Percentiles rank a stretch among this genome's conserved stretches.
Conservation (phyloP, 2,888 invertebrate species). For the Epinotia ramella region DNA sequence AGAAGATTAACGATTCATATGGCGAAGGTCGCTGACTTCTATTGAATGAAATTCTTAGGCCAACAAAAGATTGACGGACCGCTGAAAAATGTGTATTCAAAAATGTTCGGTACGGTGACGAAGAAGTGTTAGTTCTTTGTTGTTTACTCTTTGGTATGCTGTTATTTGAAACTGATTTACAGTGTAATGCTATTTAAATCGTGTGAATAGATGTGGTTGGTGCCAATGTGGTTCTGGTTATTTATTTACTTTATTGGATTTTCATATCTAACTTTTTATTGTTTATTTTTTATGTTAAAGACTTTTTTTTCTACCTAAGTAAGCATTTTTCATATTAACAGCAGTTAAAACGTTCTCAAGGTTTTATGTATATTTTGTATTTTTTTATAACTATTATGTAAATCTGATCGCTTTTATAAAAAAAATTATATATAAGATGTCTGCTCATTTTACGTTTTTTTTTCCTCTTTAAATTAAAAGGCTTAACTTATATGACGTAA, state of each 20-base stretch:
- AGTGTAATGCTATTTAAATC: not conserved
- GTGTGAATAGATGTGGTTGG: not conserved
- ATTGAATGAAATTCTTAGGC: constrained; percentile 21
- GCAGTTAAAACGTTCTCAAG: too few relatives aligned
- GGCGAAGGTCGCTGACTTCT: constrained; percentile 44
- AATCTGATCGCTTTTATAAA: not conserved
- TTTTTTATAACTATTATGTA: not conserved
- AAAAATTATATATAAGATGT: not conserved
- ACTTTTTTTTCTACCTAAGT: too few relatives aligned
- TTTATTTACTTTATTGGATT: not conserved
- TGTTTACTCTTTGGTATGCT: constrained; percentile 2
- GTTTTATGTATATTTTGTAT: too few relatives aligned
- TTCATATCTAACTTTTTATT: too few relatives aligned
- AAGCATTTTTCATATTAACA: too few relatives aligned
- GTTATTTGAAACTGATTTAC: not conserved
- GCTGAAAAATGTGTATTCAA: constrained; percentile 15
- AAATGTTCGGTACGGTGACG: constrained; percentile 1
- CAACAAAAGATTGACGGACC: constrained; percentile 24
- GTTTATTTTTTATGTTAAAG: too few relatives aligned
- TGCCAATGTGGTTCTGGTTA: not conserved
- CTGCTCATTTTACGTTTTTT: not conserved
- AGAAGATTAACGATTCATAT: constrained; percentile 32
- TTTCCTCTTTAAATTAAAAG: not conserved
- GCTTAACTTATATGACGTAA: not conserved
- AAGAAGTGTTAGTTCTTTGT: not conserved